Conservation (phyloP, 2,888 invertebrate species). For the Apocheima hispidaria region DNA sequence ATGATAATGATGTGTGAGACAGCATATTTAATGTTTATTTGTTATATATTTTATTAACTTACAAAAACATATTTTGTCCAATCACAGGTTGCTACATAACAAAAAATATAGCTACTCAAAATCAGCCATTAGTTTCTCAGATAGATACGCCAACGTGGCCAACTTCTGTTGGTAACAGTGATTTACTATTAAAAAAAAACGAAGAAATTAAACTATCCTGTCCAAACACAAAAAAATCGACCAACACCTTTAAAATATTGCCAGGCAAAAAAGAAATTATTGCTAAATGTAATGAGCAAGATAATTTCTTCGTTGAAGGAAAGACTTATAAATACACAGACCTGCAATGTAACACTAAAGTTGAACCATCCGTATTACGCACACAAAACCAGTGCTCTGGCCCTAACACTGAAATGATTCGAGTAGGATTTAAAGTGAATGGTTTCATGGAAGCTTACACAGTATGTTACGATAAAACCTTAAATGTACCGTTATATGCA, state of each 20-base stretch:
- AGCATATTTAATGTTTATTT: neutral
- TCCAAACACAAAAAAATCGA: neutral
- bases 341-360: conserved; percentile 30
- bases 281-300: conserved; percentile 37
- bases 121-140: conserved; percentile 1
- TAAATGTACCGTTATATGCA: conserved; percentile 14
- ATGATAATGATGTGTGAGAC: too few relatives aligned
- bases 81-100: conserved; percentile 9
- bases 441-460: conserved; percentile 34
- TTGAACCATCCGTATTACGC: conserved; percentile 18
- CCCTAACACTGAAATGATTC: conserved; percentile 19
- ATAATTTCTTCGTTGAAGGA: conserved; percentile 34
- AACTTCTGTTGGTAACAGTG: neutral
- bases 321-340: conserved; percentile 35
- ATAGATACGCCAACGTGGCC: neutral
- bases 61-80: neutral
- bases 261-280: conserved; percentile 22
- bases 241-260: neutral
- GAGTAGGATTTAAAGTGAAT: conserved; percentile 34
- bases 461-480: conserved; percentile 32
- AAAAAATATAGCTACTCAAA: neutral
- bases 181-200: neutral
- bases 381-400: conserved; percentile 25
- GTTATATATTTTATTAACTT: neutral
- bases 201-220: conserved; percentile 3